These are phyloP conservation scores for Andrena minutula DNA, from an alignment of 2,888 invertebrate genomes.

Conservation along the genomic window DNA sequence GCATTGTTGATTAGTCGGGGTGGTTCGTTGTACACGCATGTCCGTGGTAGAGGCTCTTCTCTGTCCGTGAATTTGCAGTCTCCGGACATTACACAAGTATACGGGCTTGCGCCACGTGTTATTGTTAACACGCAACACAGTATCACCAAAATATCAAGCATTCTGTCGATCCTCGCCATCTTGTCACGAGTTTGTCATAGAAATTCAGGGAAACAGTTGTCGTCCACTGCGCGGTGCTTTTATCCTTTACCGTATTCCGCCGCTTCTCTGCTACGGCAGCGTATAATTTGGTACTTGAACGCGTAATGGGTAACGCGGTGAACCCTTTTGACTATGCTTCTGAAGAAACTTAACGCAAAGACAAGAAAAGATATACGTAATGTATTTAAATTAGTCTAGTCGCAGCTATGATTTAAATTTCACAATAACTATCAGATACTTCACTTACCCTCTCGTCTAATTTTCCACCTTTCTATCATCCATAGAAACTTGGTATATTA, in stretches of 20 bases:
- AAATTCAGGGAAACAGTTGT: neutral
- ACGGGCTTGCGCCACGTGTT: constrained; percentile 27
- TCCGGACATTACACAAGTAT: constrained; percentile 88
- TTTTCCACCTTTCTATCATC: neutral
- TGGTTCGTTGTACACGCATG: constrained; percentile 84
- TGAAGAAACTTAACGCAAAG: neutral
- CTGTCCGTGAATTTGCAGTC: constrained; percentile 83
- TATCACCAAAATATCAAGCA: constrained; percentile 1
- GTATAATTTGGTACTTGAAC: too few species aligned
- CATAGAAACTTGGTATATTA: neutral
- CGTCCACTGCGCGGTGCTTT: too few species aligned
- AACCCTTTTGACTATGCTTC: neutral
- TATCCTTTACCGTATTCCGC: too few species aligned
- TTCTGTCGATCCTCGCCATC: constrained; percentile 15
- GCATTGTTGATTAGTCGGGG: constrained; percentile 81
- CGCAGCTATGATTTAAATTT: neutral
- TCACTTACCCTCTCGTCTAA: constrained; percentile 1
- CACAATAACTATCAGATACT: neutral
- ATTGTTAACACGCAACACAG: constrained; percentile 20
- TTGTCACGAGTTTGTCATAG: neutral
- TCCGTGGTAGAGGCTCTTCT: constrained; percentile 68
- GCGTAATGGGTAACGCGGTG: too few species aligned
- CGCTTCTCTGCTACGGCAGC: too few species aligned
- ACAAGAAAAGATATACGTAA: neutral
- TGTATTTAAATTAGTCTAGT: neutral